Percentiles rank a stretch among this genome's conserved stretches.
These are phyloP conservation scores for Cotesia glomerata DNA, from an alignment of 1,140 invertebrate species.

Conservation along the genomic window DNA sequence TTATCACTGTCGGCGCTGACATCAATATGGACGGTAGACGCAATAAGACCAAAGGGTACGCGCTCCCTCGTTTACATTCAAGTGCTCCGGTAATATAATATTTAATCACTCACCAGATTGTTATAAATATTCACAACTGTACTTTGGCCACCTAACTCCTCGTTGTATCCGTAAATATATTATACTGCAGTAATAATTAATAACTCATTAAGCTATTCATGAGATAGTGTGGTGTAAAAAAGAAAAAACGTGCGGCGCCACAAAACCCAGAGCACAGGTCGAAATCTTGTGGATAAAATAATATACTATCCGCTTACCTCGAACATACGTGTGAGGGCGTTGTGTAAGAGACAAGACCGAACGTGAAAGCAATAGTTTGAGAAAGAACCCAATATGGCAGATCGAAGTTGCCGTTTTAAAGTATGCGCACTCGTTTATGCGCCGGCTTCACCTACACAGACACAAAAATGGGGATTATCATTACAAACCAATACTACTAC, in stretches of 20 bases:
- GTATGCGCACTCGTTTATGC: constrained; percentile 26
- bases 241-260: constrained; percentile 28
- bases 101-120: neutral
- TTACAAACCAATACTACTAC: neutral
- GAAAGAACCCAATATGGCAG: constrained; percentile 49
- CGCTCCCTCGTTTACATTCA: constrained; percentile 33
- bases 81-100: neutral
- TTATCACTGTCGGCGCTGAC: constrained; percentile 75
- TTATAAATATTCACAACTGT: neutral
- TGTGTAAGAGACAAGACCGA: constrained; percentile 49
- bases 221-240: neutral
- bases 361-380: no score
- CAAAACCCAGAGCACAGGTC: constrained; percentile 14
- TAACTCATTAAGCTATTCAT: no score
- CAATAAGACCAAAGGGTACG: constrained; percentile 41
- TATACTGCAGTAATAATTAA: neutral
- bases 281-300: constrained; percentile 10
- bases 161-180: neutral
- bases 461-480: neutral
- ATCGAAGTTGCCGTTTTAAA: constrained; percentile 40
- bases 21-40: constrained; percentile 67
- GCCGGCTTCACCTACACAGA: neutral
- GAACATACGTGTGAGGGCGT: constrained; percentile 69
- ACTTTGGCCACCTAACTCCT: neutral
- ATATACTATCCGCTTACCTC: constrained; percentile 44